These are phyloP conservation scores for western clawed frog (Xenopus tropicalis) DNA, from an alignment of 2,113 vertebrate species.

Conservation along the genomic window DNA sequence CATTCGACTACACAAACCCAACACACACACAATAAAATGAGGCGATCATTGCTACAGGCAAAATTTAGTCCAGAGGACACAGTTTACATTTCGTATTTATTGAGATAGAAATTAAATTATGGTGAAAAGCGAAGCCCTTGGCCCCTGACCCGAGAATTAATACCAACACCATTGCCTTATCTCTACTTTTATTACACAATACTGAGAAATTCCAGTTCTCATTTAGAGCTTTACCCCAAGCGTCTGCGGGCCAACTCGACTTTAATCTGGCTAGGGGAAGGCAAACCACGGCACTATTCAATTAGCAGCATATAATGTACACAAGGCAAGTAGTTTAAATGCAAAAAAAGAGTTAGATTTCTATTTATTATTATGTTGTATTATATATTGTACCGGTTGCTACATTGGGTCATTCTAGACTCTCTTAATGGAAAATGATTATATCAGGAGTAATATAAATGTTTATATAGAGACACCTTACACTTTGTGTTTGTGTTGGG, in stretches of 20 bases:
- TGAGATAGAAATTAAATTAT: slow-evolving; percentile 82
- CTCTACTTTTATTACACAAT: slow-evolving; percentile 41
- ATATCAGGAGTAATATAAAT: no score
- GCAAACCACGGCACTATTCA: slow-evolving; percentile 42
- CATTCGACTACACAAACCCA: slow-evolving; percentile 78
- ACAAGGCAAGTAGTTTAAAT: not conserved
- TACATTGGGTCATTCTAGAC: no score
- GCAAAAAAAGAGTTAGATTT: no score
- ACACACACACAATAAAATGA: slow-evolving; percentile 67
- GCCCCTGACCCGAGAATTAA: slow-evolving; percentile 70
- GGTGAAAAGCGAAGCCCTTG: slow-evolving; percentile 74
- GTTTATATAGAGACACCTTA: no score
- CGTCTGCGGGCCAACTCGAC: slow-evolving; percentile 21
- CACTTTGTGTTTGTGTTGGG: no score
- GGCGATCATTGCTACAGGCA: slow-evolving; percentile 81
- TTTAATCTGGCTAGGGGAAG: slow-evolving; percentile 17
- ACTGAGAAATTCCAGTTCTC: slow-evolving; percentile 40
- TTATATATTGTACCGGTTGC: no score
- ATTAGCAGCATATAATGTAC: slow-evolving; percentile 45
- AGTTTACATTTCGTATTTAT: slow-evolving; percentile 96
- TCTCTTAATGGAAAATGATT: no score
- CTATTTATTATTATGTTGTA: no score
- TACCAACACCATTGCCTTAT: slow-evolving; percentile 58
- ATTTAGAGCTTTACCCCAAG: slow-evolving; percentile 16
- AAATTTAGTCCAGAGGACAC: slow-evolving; percentile 80